Base-by-base conservation (phyloP, 1,140 invertebrate species). In the Anoplophora glabripennis region DNA sequence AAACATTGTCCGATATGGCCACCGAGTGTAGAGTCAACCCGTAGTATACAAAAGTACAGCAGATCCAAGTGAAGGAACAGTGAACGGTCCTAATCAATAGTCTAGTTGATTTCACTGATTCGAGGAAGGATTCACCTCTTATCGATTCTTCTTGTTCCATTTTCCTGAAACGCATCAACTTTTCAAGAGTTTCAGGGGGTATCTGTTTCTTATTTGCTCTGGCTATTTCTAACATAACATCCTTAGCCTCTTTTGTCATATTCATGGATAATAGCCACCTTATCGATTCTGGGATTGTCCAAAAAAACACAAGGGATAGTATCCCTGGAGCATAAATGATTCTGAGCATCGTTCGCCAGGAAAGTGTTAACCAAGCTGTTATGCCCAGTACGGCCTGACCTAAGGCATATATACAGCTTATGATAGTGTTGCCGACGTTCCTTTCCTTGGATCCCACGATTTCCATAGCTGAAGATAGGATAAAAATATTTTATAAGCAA, bases 231-330 rank as follows among this genome's bases (percentile, higher is more conserved):
- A 78, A 77, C 7, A 88, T 73, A n/a, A 86, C 76, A 11, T 71
- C 69, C 49, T 79, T 79, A 4, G 85, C 85, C 61, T 86, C 80
- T 1, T 84, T 78, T 37, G 83, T 82, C 61, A 82, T 83, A 4
- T 84, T 83, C 57, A 87, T 85, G 1, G 86, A 84, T 33, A 92
- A 70, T 5, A 90, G 76, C 90, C 90, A 93, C 60, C 89, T 78
- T n/a, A 86, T 77, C 18, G 84, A 86, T 72, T 87, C 85, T 1
- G 83, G 80, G 2, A 86, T 58, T 38, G 85, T 67, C 75, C 83
- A 82, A 35, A 81, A 81, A 67, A 85, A 84, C 1, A 80, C 67
- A 4, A 89, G 69, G 8, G 87, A 75, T 1, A 86, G 71, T 10
- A 90, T 67, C 28, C 84, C 84, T 35, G 88, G 85, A 1, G 77